Base-by-base conservation (phyloP, 2,797 vertebrate genomes). In the Petrocephalus sullivani region DNA sequence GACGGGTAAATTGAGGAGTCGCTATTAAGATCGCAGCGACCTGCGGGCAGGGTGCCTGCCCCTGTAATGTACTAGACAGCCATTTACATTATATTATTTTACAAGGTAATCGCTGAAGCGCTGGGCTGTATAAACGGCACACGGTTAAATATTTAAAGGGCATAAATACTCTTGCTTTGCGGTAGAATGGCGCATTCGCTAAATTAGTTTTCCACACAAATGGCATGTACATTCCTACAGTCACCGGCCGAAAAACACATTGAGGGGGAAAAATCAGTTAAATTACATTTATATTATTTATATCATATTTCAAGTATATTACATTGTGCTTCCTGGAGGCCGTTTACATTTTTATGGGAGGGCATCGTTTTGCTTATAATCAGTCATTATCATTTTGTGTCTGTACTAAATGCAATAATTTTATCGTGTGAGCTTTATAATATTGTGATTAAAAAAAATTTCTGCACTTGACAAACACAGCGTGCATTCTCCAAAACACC, bases 1-100 rank as follows among this genome's bases (percentile, higher is more conserved):
- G 85, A 58, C 54, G 54, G 85, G 85, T 2, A 49, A 46, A 64
- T 28, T 51, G 54, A 67, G 86, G 86, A 87, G 60, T 57, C 51
- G 82, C 46, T 19, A 84, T 64, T 12, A 61, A 54, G 46, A 41
- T 33, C 16, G 49, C 58, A 14, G 87, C 57, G 60, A 85, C 87
- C 49, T 67, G 58, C 81, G 61, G 87, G 87, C 54, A 85, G 41
- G 61, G 87, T 88, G 90, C 88, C 37, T 90, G 90, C 87, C 85
- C 58, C 78, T 71, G 54, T 41, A 46, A 64, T 21, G 33, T 57
- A 51, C 78, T 61, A 87, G 64, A 28, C 71, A 89, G 86, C 83
- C 49, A 87, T 82, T 87, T 89, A 46, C 41, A 46, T 46, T 28
- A 28, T 87, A 60, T 85, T 87, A 88, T 71, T 90, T 28, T 21